phyloP scores from a whole-genome alignment of 2,888 invertebrate genomes.

The Siphlonurus alternatus region DNA sequence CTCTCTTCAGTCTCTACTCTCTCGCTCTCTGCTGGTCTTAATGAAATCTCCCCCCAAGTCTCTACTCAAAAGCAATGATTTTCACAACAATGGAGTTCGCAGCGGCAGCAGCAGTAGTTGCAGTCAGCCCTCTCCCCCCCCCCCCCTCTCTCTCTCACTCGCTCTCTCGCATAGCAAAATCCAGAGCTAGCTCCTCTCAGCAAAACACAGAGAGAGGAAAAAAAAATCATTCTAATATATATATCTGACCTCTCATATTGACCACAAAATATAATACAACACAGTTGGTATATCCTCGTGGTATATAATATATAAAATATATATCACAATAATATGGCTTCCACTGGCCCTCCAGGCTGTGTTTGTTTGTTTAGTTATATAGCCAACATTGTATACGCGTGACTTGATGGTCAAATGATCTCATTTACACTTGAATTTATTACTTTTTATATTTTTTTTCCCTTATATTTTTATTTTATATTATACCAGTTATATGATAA shows the following conservation, averaged over 20 bases:
- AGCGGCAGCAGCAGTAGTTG: background rate
- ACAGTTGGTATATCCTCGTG: too few relatives aligned
- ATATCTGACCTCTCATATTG: background rate
- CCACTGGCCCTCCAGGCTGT: background rate
- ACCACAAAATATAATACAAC: too few relatives aligned
- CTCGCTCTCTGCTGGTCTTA: background rate
- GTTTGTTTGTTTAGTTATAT: too few relatives aligned
- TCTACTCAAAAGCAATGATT: background rate
- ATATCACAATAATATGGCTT: too few relatives aligned
- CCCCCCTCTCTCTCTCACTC: background rate
- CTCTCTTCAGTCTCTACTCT: too few relatives aligned
- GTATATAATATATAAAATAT: too few relatives aligned
- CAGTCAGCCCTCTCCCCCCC: background rate
- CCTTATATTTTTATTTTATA: too few relatives aligned
- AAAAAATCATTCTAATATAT: background rate
- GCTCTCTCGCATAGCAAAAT: background rate
- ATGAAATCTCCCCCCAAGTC: background rate
- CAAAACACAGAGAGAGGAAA: background rate
- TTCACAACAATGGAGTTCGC: background rate
- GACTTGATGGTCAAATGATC: too few relatives aligned
- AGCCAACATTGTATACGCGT: background rate
- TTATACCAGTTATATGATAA: too few relatives aligned
- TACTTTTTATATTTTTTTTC: too few relatives aligned
- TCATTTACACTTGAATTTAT: too few relatives aligned
- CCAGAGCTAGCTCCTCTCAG: too few relatives aligned